Evolutionary conservation across 1,140 invertebrate species (phyloP).

Genomic region (Rhopalosiphum padi): DNA sequence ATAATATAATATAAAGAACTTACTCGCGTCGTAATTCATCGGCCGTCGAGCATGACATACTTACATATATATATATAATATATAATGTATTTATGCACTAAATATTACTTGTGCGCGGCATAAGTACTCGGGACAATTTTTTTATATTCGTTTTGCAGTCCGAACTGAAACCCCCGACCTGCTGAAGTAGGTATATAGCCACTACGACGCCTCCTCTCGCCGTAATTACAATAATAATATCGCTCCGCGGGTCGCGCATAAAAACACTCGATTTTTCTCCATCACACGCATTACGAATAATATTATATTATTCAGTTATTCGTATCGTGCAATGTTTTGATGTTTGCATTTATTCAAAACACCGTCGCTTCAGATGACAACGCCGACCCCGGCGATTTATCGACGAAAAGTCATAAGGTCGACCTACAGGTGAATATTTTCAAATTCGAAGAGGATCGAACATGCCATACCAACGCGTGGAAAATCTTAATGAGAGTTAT

Average conservation of each 20-base stretch:
- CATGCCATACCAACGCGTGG: no score
- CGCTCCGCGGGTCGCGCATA: neutral
- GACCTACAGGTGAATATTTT: neutral
- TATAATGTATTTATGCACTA: neutral
- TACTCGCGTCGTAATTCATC: neutral
- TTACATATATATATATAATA: no score
- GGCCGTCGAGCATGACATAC: neutral
- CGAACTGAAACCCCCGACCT: neutral
- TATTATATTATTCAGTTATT: neutral
- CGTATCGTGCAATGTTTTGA: neutral
- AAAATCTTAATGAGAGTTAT: no score
- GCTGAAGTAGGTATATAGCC: neutral
- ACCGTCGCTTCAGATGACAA: neutral
- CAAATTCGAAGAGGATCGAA: no score
- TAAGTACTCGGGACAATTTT: neutral
- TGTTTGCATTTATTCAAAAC: neutral
- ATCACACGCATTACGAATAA: no score
- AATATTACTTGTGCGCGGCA: neutral
- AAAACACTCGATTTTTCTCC: neutral
- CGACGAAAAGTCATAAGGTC: neutral
- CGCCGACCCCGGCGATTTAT: rapidly evolving
- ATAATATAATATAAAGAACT: neutral
- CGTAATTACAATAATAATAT: neutral
- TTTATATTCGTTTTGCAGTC: neutral
- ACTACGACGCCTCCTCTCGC: neutral